Evolutionary conservation across 2,888 invertebrate species (phyloP).

Genomic region (Helleia helle): DNA sequence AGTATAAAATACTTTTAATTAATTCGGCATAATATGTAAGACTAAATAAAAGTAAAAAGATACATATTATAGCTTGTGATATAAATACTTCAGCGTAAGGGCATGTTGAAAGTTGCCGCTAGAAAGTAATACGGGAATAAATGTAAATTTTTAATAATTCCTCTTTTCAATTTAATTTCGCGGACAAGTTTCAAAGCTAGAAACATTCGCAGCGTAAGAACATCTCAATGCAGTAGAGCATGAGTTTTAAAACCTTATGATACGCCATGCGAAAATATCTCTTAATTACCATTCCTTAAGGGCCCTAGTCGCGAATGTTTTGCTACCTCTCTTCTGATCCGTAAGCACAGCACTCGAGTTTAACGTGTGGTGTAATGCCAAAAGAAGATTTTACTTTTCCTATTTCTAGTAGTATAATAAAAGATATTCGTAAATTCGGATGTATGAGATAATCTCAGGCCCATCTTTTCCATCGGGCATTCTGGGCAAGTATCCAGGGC

Average conservation of each 20-base stretch:
- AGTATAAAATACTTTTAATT: too few species aligned
- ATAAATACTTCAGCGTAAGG: background rate
- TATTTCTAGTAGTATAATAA: too few species aligned
- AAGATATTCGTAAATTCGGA: too few species aligned
- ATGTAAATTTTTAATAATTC: slow-evolving; percentile 41
- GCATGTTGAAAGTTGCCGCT: slow-evolving; percentile 11
- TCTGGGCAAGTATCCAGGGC: too few species aligned
- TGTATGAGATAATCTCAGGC: too few species aligned
- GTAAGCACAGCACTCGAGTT: slow-evolving; percentile 45
- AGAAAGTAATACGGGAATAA: slow-evolving; percentile 20
- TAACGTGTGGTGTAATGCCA: slow-evolving; percentile 28
- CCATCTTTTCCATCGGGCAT: too few species aligned
- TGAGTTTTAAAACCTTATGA: slow-evolving; percentile 42
- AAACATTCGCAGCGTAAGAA: slow-evolving; percentile 36
- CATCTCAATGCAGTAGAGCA: slow-evolving; percentile 43
- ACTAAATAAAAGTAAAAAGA: too few species aligned
- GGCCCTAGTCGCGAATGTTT: slow-evolving; percentile 49
- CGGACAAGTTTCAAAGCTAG: slow-evolving; percentile 47
- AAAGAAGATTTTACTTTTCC: too few species aligned
- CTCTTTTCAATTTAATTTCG: slow-evolving; percentile 50
- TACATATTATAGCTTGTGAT: slow-evolving; percentile 3
- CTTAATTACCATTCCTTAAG: slow-evolving; percentile 60
- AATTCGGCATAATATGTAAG: too few species aligned
- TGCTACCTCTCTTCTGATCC: slow-evolving; percentile 33
- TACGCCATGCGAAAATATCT: slow-evolving; percentile 58